Conservation (phyloP, 1,140 invertebrate genomes). For the Hormaphis cornu region DNA sequence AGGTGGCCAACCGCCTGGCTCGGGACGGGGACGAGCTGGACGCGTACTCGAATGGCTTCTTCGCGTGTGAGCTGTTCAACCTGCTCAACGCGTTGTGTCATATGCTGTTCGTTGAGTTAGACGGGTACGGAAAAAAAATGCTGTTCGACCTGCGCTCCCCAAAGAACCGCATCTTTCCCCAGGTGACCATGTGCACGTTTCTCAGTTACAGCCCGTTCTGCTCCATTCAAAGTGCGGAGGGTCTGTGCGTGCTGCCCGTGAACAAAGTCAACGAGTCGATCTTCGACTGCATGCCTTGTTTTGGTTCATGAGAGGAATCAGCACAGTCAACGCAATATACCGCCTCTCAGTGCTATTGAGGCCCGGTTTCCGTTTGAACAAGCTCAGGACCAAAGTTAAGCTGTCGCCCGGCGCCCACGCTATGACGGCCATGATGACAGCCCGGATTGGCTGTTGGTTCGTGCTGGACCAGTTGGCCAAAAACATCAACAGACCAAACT, state of each 20-base stretch:
- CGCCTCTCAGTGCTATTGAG: constrained; percentile 63
- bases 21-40: constrained; percentile 40
- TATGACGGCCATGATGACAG: constrained; percentile 69
- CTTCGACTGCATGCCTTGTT: constrained; percentile 70
- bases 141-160: constrained; percentile 40
- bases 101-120: constrained; percentile 53
- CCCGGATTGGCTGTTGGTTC: constrained; percentile 88
- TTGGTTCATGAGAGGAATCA: constrained; percentile 53
- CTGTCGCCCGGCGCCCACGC: constrained; percentile 63
- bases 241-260: constrained; percentile 61
- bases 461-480: constrained; percentile 82
- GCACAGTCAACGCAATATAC: constrained; percentile 55
- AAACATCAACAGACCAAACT: constrained; percentile 88
- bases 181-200: too few species aligned
- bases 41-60: constrained; percentile 43
- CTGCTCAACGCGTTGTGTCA: constrained; percentile 47
- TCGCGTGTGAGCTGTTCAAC: constrained; percentile 45
- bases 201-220: constrained; percentile 54
- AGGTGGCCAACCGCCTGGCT: constrained; percentile 39
- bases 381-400: constrained; percentile 68
- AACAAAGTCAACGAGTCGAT: constrained; percentile 74
- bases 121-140: constrained; percentile 48
- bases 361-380: constrained; percentile 60
- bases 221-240: constrained; percentile 50
- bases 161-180: constrained; percentile 43